These are phyloP conservation scores for Uropsilus gracilis DNA, from an alignment of 2,113 vertebrate species.

Conservation along the genomic window DNA sequence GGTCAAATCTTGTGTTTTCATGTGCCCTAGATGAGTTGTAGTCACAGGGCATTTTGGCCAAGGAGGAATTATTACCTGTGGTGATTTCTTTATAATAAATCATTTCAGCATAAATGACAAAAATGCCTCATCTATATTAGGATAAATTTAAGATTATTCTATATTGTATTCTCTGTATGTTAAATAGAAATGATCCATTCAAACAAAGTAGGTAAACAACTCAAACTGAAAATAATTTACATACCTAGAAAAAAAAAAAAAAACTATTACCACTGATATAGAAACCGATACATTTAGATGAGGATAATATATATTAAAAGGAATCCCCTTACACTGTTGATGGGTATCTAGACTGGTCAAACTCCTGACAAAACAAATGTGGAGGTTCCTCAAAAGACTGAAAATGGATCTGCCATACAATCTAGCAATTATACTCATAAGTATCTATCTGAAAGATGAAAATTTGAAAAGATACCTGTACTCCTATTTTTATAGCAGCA, in stretches of 20 bases:
- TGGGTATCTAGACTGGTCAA: too few species aligned
- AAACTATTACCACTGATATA: not conserved
- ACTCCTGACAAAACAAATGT: too few species aligned
- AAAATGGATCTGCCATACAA: too few species aligned
- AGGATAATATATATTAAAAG: too few species aligned
- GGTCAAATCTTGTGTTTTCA: not conserved
- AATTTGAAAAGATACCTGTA: too few species aligned
- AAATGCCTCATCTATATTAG: not conserved
- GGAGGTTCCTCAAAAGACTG: too few species aligned
- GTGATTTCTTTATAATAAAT: conserved; percentile 6
- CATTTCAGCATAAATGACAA: not conserved
- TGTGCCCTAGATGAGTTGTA: not conserved
- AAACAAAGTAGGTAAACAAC: not conserved
- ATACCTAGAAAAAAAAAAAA: too few species aligned
- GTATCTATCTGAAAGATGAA: too few species aligned
- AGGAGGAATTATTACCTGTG: not conserved
- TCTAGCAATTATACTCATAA: too few species aligned
- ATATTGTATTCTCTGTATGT: not conserved
- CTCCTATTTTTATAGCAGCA: too few species aligned
- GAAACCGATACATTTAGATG: not conserved
- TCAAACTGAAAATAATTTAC: conserved; percentile 4
- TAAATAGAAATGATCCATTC: conserved; percentile 48
- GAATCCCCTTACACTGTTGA: too few species aligned
- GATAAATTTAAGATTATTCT: conserved; percentile 8
- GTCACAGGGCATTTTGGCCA: not conserved